Percentiles rank a stretch among this genome's conserved stretches.
Evolutionary conservation across 1,140 invertebrate species (phyloP).

Genomic region (Triops longicaudatus): DNA sequence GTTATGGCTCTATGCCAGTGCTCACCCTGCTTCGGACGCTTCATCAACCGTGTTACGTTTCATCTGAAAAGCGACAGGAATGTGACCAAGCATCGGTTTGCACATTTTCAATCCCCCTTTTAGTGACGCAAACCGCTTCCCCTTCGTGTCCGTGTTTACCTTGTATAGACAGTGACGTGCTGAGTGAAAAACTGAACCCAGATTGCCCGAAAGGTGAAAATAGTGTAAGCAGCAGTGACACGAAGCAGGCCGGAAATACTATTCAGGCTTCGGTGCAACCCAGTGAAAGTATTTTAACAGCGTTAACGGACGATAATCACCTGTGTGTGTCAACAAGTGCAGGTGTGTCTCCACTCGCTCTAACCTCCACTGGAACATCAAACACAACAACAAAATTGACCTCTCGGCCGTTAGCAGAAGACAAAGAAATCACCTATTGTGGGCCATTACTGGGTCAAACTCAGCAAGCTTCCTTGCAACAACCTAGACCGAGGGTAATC

Average conservation of each 20-base stretch:
- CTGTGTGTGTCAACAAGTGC: not conserved
- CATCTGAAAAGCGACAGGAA: not conserved
- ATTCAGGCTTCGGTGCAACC: not conserved
- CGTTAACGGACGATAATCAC: not conserved
- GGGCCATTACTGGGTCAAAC: not conserved
- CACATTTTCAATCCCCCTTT: not conserved
- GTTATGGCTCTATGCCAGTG: not conserved
- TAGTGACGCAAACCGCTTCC: not conserved
- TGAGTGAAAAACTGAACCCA: not conserved
- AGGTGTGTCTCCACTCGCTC: not conserved
- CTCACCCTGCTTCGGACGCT: not conserved
- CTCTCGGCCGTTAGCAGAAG: not conserved
- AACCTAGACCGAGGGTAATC: not conserved
- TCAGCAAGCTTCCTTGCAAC: not conserved
- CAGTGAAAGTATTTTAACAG: not conserved
- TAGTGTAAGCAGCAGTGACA: not conserved
- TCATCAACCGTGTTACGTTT: not conserved
- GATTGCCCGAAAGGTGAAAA: not conserved
- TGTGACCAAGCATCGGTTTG: not conserved
- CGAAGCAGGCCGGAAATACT: not conserved
- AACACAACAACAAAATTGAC: not conserved
- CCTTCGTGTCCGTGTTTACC: slow-evolving; percentile 4
- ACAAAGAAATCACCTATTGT: not conserved
- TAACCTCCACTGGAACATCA: not conserved
- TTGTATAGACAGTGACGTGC: not conserved